Evolutionary conservation across 2,888 invertebrate species (phyloP).

Genomic region (Andrena marginata): DNA sequence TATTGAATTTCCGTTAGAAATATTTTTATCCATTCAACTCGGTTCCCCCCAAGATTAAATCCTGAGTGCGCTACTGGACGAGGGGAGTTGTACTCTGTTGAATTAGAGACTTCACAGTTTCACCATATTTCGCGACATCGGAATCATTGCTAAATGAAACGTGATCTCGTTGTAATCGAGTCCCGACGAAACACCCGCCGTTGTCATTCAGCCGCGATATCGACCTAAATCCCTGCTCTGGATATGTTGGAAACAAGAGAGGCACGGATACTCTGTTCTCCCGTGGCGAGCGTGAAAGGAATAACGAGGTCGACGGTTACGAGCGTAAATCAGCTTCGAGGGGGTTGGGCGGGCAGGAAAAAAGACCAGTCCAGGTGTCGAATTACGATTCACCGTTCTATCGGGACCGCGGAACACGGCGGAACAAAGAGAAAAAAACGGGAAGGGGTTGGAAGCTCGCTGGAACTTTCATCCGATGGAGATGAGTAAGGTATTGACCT

Average conservation of each 20-base stretch:
- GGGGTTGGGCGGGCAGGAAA: background rate
- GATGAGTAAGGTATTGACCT: constrained; percentile 51
- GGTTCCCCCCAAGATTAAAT: no score
- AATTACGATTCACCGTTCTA: constrained; percentile 44
- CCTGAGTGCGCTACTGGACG: no score
- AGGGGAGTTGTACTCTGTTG: background rate
- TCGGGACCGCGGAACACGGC: constrained; percentile 19
- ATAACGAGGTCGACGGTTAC: constrained; percentile 2
- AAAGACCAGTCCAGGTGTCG: constrained; percentile 20
- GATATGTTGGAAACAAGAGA: background rate
- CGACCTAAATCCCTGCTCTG: background rate
- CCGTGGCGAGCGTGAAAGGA: background rate
- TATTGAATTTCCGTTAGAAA: no score
- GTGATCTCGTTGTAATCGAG: no score
- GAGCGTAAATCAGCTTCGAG: constrained; percentile 25
- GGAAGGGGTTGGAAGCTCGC: background rate
- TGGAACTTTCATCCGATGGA: constrained; percentile 18
- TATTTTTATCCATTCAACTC: no score
- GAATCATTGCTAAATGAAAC: no score
- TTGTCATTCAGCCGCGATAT: background rate
- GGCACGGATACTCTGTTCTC: background rate
- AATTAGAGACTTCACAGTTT: background rate
- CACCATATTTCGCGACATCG: no score
- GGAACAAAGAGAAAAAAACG: background rate
- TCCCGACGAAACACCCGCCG: no score